These are phyloP conservation scores for Oxyura jamaicensis DNA, from an alignment of 2,113 vertebrate species.

Conservation along the genomic window DNA sequence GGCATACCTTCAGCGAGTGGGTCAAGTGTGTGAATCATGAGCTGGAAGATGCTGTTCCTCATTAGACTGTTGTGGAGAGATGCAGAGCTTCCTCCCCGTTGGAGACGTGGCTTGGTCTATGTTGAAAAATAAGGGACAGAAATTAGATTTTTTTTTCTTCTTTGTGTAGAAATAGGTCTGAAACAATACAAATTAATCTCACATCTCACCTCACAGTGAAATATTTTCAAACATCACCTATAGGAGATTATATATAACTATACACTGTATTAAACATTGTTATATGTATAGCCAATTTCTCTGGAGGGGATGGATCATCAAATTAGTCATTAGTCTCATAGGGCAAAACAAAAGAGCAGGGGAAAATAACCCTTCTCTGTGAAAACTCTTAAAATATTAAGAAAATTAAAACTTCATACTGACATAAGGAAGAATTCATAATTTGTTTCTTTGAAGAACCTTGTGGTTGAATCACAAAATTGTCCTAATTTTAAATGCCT, in stretches of 20 bases:
- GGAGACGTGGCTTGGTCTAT: constrained; percentile 91
- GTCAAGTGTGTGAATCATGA: constrained; percentile 98
- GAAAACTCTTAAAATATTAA: neutral
- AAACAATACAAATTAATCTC: neutral
- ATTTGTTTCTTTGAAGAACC: neutral
- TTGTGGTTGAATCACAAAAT: neutral
- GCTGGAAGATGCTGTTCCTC: constrained; percentile 98
- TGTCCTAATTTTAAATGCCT: neutral
- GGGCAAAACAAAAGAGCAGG: neutral
- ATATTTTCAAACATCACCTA: neutral
- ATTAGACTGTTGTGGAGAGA: constrained; percentile 97
- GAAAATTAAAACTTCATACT: neutral
- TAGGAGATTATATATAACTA: neutral
- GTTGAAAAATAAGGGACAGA: constrained; percentile 16
- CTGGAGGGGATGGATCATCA: neutral
- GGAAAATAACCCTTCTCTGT: neutral
- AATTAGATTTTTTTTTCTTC: neutral
- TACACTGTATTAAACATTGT: neutral
- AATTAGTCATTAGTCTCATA: neutral
- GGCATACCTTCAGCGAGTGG: constrained; percentile 88
- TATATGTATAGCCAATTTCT: neutral
- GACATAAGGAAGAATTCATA: neutral
- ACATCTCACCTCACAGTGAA: neutral
- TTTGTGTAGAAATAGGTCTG: neutral
- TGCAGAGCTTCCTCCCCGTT: constrained; percentile 93